Evolutionary conservation across 1,140 invertebrate species (phyloP).

Genomic region (Philopotamus ludificatus): DNA sequence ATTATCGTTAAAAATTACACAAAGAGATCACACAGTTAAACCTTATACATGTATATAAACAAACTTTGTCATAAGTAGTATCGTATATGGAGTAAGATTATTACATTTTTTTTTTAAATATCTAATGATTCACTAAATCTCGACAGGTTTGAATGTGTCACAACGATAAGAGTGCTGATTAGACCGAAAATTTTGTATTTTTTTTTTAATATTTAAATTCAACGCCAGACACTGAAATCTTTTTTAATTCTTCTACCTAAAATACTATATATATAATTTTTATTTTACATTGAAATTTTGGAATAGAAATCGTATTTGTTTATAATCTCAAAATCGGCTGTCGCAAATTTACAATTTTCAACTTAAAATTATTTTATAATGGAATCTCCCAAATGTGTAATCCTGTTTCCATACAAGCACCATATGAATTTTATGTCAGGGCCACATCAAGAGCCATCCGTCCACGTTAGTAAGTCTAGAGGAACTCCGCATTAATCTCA

Average conservation of each 20-base stretch:
- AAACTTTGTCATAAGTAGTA: slow-evolving; percentile 42
- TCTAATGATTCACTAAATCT: slow-evolving; percentile 32
- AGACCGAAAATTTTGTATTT: slow-evolving; percentile 33
- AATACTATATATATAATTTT: slow-evolving; percentile 38
- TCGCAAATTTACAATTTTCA: slow-evolving; percentile 11
- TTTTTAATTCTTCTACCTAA: slow-evolving; percentile 42
- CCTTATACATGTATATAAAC: slow-evolving; percentile 42
- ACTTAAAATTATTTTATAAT: slow-evolving; percentile 24
- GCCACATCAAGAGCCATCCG: background rate
- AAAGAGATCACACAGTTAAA: slow-evolving; percentile 43
- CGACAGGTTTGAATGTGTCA: slow-evolving; percentile 6
- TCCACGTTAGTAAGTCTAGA: background rate
- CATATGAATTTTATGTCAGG: slow-evolving; percentile 35
- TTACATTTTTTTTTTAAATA: slow-evolving; percentile 35
- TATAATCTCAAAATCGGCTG: background rate
- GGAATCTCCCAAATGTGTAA: slow-evolving; percentile 39
- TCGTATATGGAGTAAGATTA: slow-evolving; percentile 40
- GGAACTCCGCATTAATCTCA: background rate
- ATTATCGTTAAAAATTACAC: slow-evolving; percentile 42
- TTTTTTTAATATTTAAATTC: no score
- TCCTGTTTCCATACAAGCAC: slow-evolving; percentile 39
- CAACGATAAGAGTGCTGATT: slow-evolving; percentile 28
- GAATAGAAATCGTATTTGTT: slow-evolving; percentile 32
- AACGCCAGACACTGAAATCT: slow-evolving; percentile 34
- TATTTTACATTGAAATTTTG: slow-evolving; percentile 42